A percentile compares a stretch with the other conserved stretches of the same genome.
These are phyloP conservation scores for Mylabris sibirica DNA, from an alignment of 2,888 invertebrate genomes.

Conservation along the genomic window DNA sequence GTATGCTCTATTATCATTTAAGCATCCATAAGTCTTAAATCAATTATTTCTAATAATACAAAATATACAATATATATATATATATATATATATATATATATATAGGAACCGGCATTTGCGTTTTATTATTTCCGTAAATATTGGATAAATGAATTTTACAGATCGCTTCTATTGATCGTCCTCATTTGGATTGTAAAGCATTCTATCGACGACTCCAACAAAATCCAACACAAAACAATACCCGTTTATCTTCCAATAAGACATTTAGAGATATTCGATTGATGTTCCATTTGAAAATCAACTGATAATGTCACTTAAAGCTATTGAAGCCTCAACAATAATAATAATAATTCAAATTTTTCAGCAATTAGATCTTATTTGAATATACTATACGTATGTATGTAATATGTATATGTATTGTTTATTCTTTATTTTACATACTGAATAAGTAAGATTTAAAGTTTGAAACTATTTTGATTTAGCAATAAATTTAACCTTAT, in stretches of 20 bases:
- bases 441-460: background rate
- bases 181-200: background rate
- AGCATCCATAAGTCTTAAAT: background rate
- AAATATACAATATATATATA: no score
- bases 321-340: background rate
- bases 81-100: no score
- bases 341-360: background rate
- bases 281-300: background rate
- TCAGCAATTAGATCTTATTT: background rate
- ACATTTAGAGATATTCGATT: slow-evolving; percentile 1
- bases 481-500: slow-evolving; percentile 26
- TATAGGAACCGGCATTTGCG: no score
- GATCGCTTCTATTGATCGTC: slow-evolving; percentile 14
- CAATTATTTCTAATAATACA: background rate
- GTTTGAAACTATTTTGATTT: slow-evolving; percentile 22
- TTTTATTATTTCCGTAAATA: slow-evolving; percentile 11
- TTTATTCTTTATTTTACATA: background rate
- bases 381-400: no score
- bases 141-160: slow-evolving; percentile 11
- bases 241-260: slow-evolving; percentile 11
- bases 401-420: background rate
- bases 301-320: background rate
- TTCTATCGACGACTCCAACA: slow-evolving; percentile 12
- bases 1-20: background rate
- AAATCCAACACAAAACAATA: slow-evolving; percentile 12